Percentiles rank a stretch among this genome's conserved stretches.
These are phyloP conservation scores for Phymastichus coffea DNA, from an alignment of 1,140 invertebrate genomes.

Conservation along the genomic window DNA sequence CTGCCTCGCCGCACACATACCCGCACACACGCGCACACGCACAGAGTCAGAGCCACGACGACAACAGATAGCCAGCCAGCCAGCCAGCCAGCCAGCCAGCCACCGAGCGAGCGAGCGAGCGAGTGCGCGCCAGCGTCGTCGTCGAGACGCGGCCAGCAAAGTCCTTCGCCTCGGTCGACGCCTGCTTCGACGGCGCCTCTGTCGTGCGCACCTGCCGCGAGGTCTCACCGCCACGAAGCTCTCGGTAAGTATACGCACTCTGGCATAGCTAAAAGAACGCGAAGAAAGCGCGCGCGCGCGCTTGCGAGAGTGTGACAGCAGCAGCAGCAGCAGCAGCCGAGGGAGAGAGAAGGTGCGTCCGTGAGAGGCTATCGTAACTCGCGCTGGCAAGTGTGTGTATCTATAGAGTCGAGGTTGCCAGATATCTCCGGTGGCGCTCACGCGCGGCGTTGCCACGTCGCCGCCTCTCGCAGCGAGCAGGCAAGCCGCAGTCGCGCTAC, in stretches of 20 bases:
- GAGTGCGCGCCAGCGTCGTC: slow-evolving; percentile 7
- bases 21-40: slow-evolving; percentile 27
- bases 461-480: not conserved
- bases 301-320: not conserved
- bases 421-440: not conserved
- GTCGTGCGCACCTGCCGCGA: too few relatives aligned
- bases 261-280: not conserved
- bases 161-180: not conserved
- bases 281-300: not conserved
- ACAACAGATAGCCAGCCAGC: too few relatives aligned
- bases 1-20: not conserved
- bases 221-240: too few relatives aligned
- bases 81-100: too few relatives aligned
- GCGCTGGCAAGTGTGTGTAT: too few relatives aligned
- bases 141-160: slow-evolving; percentile 2
- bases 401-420: too few relatives aligned
- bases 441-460: slow-evolving; percentile 15
- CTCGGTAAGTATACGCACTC: not conserved
- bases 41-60: slow-evolving; percentile 28
- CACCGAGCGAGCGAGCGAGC: too few relatives aligned
- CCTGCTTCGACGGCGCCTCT: not conserved
- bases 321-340: not conserved
- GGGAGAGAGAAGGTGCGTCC: slow-evolving; percentile 20
- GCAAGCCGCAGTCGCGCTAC: too few relatives aligned
- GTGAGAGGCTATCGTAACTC: not conserved